Evolutionary conservation across 2,888 invertebrate species (phyloP), one percentile per base, ranked within the genome.

Genomic region (Drosophila anceps): DNA sequence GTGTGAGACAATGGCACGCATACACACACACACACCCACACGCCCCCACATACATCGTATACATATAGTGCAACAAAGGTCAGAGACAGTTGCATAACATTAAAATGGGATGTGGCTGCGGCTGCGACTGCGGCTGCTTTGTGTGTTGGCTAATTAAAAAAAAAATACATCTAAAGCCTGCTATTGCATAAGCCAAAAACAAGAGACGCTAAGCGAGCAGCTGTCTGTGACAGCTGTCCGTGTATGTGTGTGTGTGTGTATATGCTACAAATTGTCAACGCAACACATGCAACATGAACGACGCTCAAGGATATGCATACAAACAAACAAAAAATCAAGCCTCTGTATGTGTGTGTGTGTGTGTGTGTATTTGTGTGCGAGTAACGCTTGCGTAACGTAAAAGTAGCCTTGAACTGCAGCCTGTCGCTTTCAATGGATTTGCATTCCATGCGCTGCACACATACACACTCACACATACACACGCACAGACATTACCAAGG

Each of bases 361-460:
- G 41, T 71, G n/a, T 74, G 58, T 63, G 64, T 66, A 51, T 68
- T 29, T 39, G 66, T 73, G 68, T 62, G 71, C 66, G 76, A 74
- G 88, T 70, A 65, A 55, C 55, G 79, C 88, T 88, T 88, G 90
- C 87, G 87, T 88, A 88, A 88, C 87, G 87, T 88, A 88, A 88
- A 88, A 88, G 69, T 78, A 88, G 90, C 87, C 90, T 90, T 88
- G 87, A 88, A 88, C 90, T 86, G 89, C 87, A 88, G 86, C 76
- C 77, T 83, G 84, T 75, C 86, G 90, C 86, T 86, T 88, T 90
- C 90, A 88, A 88, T 88, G 87, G 90, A 88, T 88, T 90, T 88
- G 86, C 90, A 90, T 88, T 84, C 84, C 86, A 73, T 81, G 70
- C 85, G 57, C 73, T 75, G 62, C 69, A 58, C 65, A 62, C 76